Evolutionary conservation across 2,888 invertebrate genomes (phyloP).

Genomic region (Pimpla rufipes): DNA sequence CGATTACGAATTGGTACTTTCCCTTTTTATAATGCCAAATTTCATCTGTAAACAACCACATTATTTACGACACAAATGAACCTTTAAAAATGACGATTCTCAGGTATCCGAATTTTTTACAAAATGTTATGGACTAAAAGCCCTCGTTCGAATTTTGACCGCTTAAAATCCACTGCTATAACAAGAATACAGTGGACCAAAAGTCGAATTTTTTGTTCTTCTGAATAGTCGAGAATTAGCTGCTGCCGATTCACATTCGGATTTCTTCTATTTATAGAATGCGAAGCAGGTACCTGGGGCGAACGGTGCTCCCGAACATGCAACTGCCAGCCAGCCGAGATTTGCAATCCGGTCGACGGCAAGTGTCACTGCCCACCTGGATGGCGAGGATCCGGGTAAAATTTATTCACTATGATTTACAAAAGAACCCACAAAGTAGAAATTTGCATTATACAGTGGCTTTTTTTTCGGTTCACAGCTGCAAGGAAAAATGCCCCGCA

Average conservation of each 20-base stretch:
- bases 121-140: too few relatives aligned
- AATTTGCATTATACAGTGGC: neutral
- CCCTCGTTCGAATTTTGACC: neutral
- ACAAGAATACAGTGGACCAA: too few relatives aligned
- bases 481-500: slow-evolving; percentile 87
- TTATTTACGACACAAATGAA: neutral
- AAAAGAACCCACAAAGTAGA: slow-evolving; percentile 3
- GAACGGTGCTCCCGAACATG: slow-evolving; percentile 90
- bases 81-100: too few relatives aligned
- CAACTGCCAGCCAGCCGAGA: slow-evolving; percentile 87
- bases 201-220: slow-evolving; percentile 11
- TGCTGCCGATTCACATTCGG: slow-evolving; percentile 9
- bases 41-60: too few relatives aligned
- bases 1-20: neutral
- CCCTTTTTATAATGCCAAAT: neutral
- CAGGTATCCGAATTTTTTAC: too few relatives aligned
- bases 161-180: too few relatives aligned
- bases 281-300: slow-evolving; percentile 91
- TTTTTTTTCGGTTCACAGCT: slow-evolving; percentile 71
- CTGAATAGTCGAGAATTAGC: neutral
- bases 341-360: slow-evolving; percentile 89
- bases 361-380: slow-evolving; percentile 89
- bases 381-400: slow-evolving; percentile 90
- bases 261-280: slow-evolving; percentile 86
- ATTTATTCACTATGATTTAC: slow-evolving; percentile 76